Evolutionary conservation across 2,113 vertebrate genomes (phyloP).

Genomic region (Pardalotus punctatus): DNA sequence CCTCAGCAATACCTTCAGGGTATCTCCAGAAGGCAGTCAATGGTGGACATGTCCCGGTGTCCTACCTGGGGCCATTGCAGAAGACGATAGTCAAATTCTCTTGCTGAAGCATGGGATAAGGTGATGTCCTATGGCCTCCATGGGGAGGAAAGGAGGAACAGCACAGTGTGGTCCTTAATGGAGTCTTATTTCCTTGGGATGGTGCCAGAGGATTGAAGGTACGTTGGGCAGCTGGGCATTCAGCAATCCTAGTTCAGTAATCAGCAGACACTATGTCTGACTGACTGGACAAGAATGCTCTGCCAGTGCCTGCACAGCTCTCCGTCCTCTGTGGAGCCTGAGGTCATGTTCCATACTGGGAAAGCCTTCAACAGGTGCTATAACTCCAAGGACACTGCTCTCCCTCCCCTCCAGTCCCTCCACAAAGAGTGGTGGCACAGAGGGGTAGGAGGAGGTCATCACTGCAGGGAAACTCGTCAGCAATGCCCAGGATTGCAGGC

Average conservation of each 20-base stretch:
- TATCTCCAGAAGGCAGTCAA: neutral
- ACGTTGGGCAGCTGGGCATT: slow-evolving; percentile 24
- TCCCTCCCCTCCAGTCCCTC: neutral
- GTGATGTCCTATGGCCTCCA: neutral
- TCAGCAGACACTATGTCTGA: neutral
- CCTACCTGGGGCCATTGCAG: neutral
- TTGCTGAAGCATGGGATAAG: neutral
- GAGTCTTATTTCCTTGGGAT: slow-evolving; percentile 28
- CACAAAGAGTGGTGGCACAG: neutral
- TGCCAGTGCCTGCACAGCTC: neutral
- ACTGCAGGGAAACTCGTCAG: neutral
- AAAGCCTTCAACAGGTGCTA: slow-evolving; percentile 49
- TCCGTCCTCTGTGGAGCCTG: neutral
- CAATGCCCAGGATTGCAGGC: neutral
- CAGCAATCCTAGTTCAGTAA: neutral
- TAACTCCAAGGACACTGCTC: neutral
- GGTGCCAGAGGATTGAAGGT: slow-evolving; percentile 41
- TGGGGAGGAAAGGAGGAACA: neutral
- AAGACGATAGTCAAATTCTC: neutral
- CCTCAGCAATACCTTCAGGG: neutral
- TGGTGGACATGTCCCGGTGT: accelerated
- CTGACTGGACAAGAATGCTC: slow-evolving; percentile 10
- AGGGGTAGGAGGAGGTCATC: neutral
- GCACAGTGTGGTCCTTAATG: neutral
- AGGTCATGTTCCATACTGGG: slow-evolving; percentile 56